phyloP scores from a whole-genome alignment of 2,888 invertebrate genomes.

The Rotaria macrura region DNA sequence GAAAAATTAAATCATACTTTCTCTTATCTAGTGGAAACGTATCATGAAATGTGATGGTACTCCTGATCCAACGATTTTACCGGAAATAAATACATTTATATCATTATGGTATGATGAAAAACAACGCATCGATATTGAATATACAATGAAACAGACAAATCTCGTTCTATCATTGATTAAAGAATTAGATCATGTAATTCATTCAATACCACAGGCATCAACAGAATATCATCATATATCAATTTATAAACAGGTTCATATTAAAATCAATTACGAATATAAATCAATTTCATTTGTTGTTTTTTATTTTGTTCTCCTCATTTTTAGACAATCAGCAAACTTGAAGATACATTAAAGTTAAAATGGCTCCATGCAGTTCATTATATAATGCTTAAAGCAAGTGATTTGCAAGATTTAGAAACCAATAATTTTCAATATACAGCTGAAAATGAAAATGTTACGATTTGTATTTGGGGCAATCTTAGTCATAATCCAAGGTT shows the following conservation, averaged over 20 bases:
- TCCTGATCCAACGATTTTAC: constrained; percentile 43
- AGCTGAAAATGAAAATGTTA: constrained; percentile 40
- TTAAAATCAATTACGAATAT: neutral
- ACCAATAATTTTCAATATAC: constrained; percentile 46
- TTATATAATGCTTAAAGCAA: constrained; percentile 42
- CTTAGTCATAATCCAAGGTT: constrained; percentile 49
- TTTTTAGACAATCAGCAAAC: constrained; percentile 40
- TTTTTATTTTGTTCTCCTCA: neutral
- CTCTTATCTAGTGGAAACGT: constrained; percentile 43
- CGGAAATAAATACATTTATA: constrained; percentile 49
- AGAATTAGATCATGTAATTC: constrained; percentile 40
- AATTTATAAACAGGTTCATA: constrained; percentile 38
- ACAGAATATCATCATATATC: constrained; percentile 36
- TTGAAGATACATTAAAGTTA: constrained; percentile 42
- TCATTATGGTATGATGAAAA: constrained; percentile 44
- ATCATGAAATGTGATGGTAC: constrained; percentile 50
- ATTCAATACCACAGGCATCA: constrained; percentile 39
- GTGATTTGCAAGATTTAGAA: constrained; percentile 42
- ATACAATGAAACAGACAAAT: constrained; percentile 42
- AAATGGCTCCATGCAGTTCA: constrained; percentile 45
- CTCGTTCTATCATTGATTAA: constrained; percentile 43
- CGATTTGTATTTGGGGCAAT: constrained; percentile 49
- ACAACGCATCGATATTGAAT: constrained; percentile 39
- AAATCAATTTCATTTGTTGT: neutral
- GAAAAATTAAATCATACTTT: neutral